Percentiles rank a stretch among this genome's conserved stretches.
These are phyloP conservation scores for Meloidogyne floridensis DNA, from an alignment of 1,140 invertebrate genomes.

Conservation along the genomic window DNA sequence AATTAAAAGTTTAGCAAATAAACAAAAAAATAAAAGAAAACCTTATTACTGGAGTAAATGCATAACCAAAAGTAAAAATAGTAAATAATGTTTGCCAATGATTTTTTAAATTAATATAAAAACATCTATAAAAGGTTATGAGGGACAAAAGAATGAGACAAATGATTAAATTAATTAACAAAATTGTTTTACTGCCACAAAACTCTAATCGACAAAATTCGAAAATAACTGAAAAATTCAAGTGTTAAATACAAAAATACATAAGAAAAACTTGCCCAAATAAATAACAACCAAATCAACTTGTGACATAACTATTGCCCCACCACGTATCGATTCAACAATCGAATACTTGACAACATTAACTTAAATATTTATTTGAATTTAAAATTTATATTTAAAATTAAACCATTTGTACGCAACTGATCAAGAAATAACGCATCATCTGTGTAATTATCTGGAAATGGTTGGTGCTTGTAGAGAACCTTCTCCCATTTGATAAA, in stretches of 20 bases:
- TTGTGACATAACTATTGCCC: slow-evolving; percentile 76
- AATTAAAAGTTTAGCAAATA: not conserved
- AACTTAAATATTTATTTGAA: slow-evolving; percentile 66
- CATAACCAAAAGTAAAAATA: slow-evolving; percentile 56
- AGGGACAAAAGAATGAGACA: not conserved
- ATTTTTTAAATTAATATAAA: not conserved
- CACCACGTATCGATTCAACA: slow-evolving; percentile 75
- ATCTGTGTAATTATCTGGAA: slow-evolving; percentile 85
- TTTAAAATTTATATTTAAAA: slow-evolving; percentile 19
- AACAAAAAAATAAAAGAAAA: slow-evolving; percentile 14
- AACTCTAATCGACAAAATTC: not conserved
- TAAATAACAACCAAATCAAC: slow-evolving; percentile 78
- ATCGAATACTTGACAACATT: slow-evolving; percentile 76
- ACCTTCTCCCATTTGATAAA: slow-evolving; percentile 79
- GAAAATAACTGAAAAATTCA: not conserved
- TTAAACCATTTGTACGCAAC: slow-evolving; percentile 77
- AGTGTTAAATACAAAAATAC: not conserved
- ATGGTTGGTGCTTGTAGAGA: slow-evolving; percentile 81
- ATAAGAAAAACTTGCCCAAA: slow-evolving; percentile 70
- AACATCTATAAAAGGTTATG: not conserved
- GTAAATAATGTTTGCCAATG: slow-evolving; percentile 46
- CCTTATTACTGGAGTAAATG: slow-evolving; percentile 63
- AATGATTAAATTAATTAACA: not conserved
- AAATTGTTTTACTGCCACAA: not conserved
- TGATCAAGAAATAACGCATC: slow-evolving; percentile 82